Evolutionary conservation across 2,113 vertebrate species (phyloP).

Genomic region (Ochotona curzoniae): DNA sequence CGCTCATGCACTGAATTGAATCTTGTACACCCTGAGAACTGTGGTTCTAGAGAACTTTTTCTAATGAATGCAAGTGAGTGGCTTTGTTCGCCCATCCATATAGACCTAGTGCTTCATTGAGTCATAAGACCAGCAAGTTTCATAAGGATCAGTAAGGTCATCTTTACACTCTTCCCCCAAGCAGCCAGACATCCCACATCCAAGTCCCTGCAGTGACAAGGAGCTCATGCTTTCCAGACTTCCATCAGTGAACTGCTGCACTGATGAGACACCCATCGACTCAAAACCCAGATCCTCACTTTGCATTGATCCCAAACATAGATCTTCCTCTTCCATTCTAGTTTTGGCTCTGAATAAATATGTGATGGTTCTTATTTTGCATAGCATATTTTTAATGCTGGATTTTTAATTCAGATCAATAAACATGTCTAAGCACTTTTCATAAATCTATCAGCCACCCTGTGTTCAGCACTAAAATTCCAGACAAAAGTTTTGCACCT

Average conservation of each 20-base stretch:
- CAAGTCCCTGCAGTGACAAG: neutral
- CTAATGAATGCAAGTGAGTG: neutral
- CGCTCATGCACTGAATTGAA: neutral
- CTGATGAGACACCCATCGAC: neutral
- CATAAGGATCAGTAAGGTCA: neutral
- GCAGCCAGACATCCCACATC: too few species aligned
- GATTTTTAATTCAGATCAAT: neutral
- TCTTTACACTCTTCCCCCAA: neutral
- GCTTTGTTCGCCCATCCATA: neutral
- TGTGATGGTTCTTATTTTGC: neutral
- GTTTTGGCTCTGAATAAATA: neutral
- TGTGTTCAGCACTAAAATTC: neutral
- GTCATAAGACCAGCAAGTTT: neutral
- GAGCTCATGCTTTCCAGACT: neutral
- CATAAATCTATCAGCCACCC: neutral
- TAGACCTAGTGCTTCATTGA: neutral
- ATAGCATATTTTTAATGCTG: neutral
- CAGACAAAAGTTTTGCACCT: neutral
- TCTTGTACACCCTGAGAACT: neutral
- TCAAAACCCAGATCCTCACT: neutral
- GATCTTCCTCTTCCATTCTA: neutral
- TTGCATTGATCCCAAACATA: neutral
- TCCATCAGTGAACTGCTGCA: neutral
- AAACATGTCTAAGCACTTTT: neutral
- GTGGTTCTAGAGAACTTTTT: neutral